Evolutionary conservation across 2,113 vertebrate species (phyloP).

Genomic region (rabbit (Oryctolagus cuniculus)): DNA sequence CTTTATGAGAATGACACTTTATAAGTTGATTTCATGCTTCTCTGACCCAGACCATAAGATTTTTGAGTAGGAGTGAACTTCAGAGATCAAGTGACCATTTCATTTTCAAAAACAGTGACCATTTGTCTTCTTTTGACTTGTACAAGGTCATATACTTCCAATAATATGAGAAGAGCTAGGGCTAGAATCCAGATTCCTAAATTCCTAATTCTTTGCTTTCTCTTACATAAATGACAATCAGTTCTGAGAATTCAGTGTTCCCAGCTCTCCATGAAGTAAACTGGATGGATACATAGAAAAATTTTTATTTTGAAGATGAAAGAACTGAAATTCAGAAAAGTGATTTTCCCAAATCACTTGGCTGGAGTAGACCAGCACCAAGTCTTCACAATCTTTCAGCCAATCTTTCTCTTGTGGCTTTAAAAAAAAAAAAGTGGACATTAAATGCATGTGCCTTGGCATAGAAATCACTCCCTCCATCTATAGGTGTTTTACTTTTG

Average conservation of each 20-base stretch:
- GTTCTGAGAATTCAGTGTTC: not conserved
- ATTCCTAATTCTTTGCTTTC: conserved; percentile 16
- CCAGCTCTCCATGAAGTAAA: not conserved
- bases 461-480: not conserved
- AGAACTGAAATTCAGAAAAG: conserved; percentile 17
- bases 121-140: conserved; percentile 1
- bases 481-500: not conserved
- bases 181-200: not conserved
- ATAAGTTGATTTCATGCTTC: conserved; percentile 47
- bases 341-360: not conserved
- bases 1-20: conserved; percentile 46
- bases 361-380: not conserved
- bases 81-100: conserved; percentile 24
- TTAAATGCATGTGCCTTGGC: not conserved
- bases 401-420: not conserved
- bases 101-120: conserved; percentile 1
- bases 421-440: not conserved
- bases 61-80: not conserved
- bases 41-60: conserved; percentile 1
- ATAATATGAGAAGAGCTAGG: not conserved
- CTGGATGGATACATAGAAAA: not conserved
- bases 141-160: not conserved
- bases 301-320: conserved; percentile 9
- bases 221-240: not conserved
- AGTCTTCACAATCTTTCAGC: not conserved